Evolutionary conservation across 1,140 invertebrate species (phyloP), one percentile per base, ranked within the genome.

Genomic region (Bombus haemorrhoidalis): DNA sequence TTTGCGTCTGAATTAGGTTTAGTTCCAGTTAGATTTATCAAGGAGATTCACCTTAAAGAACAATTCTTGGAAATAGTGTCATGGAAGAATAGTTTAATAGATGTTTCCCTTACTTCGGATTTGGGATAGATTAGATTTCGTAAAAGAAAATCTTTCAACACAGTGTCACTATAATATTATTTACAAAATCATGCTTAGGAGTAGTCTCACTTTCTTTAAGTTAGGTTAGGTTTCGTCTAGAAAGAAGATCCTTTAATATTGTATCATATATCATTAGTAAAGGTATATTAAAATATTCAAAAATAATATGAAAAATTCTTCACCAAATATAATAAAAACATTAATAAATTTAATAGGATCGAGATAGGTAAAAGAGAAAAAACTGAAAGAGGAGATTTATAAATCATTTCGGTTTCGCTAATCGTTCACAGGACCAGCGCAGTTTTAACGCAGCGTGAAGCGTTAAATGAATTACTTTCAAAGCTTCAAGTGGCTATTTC

Each of bases 391-490:
- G 2, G 34, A 57, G 25, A 37, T 57, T 28, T 37, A 53, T 62
- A 62, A 62, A 62, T 74, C 18, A 9, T 47, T 47, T n/a, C 1
- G 4, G 18, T 41, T 10, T 18, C n/a, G 37, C 25, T 13, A 72
- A 15, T 32, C 12, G 32, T 28, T 9, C 18, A n/a, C 32, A 25
- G 73, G 15, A 0, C 10, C 28, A 37, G 43, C 32, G 32, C 25
- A 57, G 47, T 76, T 76, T 76, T 57, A 57, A 76, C 74, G 25
- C 43, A 80, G 34, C 43, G 47, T 53, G 47, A 53, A 59, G 47
- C 47, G 25, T 72, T 80, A 80, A 85, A 73, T 81, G 39, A 88
- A 89, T 85, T 72, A 81, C 22, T 69, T 68, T 71, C 53, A 41
- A 12, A 43, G 12, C 53, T 53, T 68, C 68, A 12, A 43, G 37